A percentile compares a stretch with the other conserved stretches of the same genome.
Evolutionary conservation across 2,888 invertebrate species (phyloP).

Genomic region (Eurois occulta): DNA sequence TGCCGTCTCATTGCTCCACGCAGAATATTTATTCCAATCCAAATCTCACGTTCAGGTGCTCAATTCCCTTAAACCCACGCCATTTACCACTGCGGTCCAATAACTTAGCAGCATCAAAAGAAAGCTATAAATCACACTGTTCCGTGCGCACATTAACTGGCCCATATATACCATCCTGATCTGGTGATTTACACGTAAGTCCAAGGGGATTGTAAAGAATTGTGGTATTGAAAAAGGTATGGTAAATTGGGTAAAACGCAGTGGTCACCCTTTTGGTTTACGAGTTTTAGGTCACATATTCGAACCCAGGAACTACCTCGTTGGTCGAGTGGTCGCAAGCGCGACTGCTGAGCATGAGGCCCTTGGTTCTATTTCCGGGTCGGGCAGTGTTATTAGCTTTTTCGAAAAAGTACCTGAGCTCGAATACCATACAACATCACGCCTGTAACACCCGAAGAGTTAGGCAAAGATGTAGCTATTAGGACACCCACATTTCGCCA

Average conservation of each 20-base stretch:
- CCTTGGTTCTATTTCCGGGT: no score
- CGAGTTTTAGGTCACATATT: neutral
- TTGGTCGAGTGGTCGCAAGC: no score
- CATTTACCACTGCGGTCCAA: conserved; percentile 22
- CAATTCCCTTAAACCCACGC: conserved; percentile 6
- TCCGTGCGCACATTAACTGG: conserved; percentile 17
- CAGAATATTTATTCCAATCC: conserved; percentile 14
- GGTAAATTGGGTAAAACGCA: neutral
- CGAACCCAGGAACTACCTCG: neutral
- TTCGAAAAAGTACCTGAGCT: no score
- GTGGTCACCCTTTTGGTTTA: neutral
- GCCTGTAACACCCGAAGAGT: no score
- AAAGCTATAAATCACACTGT: conserved; percentile 42
- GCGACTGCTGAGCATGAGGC: no score
- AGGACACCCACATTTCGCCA: no score
- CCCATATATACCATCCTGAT: conserved; percentile 27
- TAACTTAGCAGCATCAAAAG: conserved; percentile 49
- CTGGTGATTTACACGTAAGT: conserved; percentile 26
- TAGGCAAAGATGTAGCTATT: no score
- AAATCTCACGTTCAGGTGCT: conserved; percentile 17
- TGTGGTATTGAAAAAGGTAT: neutral
- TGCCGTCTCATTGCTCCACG: neutral
- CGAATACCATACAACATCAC: no score
- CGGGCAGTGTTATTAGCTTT: no score
- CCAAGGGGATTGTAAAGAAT: neutral